Percentiles rank a stretch among this genome's conserved stretches.
Evolutionary conservation across 2,797 vertebrate species (phyloP).

Genomic region (Erethizon dorsatum): DNA sequence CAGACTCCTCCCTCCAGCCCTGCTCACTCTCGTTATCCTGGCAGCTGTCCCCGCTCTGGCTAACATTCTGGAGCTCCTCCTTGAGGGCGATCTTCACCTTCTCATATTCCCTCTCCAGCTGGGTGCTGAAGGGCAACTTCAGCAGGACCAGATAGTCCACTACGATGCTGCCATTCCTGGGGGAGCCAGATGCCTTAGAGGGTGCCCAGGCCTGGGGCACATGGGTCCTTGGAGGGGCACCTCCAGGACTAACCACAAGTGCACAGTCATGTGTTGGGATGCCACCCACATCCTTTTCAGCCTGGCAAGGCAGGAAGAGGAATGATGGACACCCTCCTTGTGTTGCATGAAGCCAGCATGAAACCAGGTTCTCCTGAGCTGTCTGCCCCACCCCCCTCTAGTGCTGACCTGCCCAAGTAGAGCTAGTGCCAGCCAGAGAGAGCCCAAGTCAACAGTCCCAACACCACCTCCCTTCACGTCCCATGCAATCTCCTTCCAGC

Average conservation of each 20-base stretch:
- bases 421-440: background rate
- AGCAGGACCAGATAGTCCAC: constrained; percentile 67
- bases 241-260: background rate
- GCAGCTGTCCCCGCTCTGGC: background rate
- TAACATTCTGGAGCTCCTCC: constrained; percentile 31
- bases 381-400: background rate
- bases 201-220: background rate
- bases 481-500: background rate
- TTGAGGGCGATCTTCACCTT: background rate
- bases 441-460: background rate
- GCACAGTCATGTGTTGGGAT: background rate
- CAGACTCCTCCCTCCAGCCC: background rate
- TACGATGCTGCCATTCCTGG: constrained; percentile 66
- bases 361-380: background rate
- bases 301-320: background rate
- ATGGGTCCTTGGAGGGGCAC: background rate
- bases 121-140: constrained; percentile 24
- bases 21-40: constrained; percentile 54
- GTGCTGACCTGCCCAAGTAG: background rate
- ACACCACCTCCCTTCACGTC: background rate
- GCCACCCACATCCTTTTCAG: background rate
- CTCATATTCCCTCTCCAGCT: background rate
- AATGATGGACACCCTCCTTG: background rate
- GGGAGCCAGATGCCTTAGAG: background rate
- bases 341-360: background rate